Base-by-base conservation (phyloP, 2,113 vertebrate genomes). In the Siniperca chuatsi region DNA sequence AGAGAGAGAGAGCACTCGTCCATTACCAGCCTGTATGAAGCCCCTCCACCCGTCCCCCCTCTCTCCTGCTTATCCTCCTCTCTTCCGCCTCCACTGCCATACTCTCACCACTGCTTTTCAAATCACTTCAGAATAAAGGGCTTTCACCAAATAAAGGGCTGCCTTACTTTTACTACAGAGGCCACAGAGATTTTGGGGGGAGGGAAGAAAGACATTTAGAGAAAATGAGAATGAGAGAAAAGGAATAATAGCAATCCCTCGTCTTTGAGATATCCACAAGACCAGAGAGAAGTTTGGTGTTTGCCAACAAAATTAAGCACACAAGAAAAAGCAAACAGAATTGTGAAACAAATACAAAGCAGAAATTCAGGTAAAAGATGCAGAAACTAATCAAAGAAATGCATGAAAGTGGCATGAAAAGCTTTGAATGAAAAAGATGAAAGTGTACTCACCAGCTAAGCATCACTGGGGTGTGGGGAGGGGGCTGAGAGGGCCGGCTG, bases 361-460 rank as follows among this genome's bases (percentile, higher is more conserved):
- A 0, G 8, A 55, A 75, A 65, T 40, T 33, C 37, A 68, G 42
- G 46, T 60, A 33, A 29, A 72, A 42, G 23, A 78, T 61, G 68
- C 67, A 76, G 12, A 64, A 75, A 82, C 21, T 7, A 67, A 29
- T 61, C 2, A 4, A 44, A 54, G 70, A 75, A 73, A 73, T 20
- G 42, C 20, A 46, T 12, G 35, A 37, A 77, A 71, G 72, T 35
- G 44, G 66, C 23, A 50, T 2, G 6, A 61, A 62, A 81, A 68
- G 65, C 73, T 64, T 9, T 16, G 7, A 75, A 70, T 65, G 55
- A 46, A 29, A 81, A 81, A 75, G 42, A 75, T 72, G 75, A 81
- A 87, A 77, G 83, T 70, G 74, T 91, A 96, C 95, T 95, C 93
- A 94, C 95, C 95, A 93, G 88, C 76, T 90, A 90, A 93, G 92